These are phyloP conservation scores for Ptyas mucosa DNA, from an alignment of 2,113 vertebrate species.

Conservation along the genomic window DNA sequence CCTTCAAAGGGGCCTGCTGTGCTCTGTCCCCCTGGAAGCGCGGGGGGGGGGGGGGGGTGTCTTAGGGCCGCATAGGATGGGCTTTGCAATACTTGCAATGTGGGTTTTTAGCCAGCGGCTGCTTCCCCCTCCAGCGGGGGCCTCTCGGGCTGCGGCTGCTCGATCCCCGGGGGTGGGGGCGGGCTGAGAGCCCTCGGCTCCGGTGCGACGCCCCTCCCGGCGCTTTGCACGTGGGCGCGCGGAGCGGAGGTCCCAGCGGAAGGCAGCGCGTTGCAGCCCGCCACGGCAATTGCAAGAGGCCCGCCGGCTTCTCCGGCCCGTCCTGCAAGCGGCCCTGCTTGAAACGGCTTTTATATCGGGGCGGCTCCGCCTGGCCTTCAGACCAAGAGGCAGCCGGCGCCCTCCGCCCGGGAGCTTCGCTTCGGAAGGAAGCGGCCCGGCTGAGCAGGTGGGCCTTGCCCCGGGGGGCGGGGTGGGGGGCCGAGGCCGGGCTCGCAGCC, in stretches of 20 bases:
- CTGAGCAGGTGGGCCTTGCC: neutral
- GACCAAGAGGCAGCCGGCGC: too few relatives aligned
- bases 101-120: neutral
- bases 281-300: neutral
- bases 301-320: too few relatives aligned
- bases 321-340: neutral
- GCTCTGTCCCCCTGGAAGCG: neutral
- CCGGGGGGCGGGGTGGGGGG: neutral
- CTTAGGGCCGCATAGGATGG: neutral
- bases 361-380: too few relatives aligned
- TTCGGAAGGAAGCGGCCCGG: neutral
- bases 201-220: too few relatives aligned
- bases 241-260: neutral
- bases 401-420: neutral
- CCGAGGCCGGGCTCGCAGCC: too few relatives aligned
- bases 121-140: neutral
- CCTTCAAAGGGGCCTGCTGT: neutral
- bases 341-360: neutral
- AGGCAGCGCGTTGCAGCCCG: too few relatives aligned
- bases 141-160: neutral
- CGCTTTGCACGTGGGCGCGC: too few relatives aligned
- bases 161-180: neutral
- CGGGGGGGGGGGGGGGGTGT: neutral
- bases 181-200: too few relatives aligned
- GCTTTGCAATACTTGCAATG: neutral